Base-by-base conservation (phyloP, 2,113 vertebrate species). In the Chrysemys picta region DNA sequence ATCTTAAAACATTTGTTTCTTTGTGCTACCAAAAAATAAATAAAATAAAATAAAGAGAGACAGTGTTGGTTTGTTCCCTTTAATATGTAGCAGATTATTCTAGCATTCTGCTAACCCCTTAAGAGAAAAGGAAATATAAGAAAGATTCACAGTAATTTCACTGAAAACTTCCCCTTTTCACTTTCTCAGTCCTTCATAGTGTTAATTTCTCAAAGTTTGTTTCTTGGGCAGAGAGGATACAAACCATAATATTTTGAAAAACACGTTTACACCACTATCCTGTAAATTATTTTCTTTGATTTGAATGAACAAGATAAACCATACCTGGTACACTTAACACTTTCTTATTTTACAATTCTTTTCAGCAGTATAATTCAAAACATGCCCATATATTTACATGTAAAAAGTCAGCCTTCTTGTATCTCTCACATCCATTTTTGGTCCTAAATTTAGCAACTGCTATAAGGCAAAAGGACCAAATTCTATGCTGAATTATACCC, bases 1-100 rank as follows among this genome's bases (percentile, higher is more conserved):
- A 94, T 95, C 89, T 95, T 92, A 88, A 87, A 95, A 95, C 93
- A 91, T 95, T 93, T 95, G 82, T 90, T 91, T 91, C 84, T 95
- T 95, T 95, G 92, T 95, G 53, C 53, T 87, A 78, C 10, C 3
- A 57, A 57, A 57, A 27, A 95, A 69, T 8, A 47, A 47, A 50
- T 14, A 91, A 91, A 84, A 62, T 86, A 89, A 29, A 22, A 24
- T 27, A 19, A 38, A 35, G 6, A 8, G 14, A 53, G 38, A 54
- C n/a, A 35, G 38, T 29, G 50, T 24, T 27, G 22, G 29, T 91
- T 87, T 96, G 89, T 94, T 95, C 90, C 78, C 29, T 95, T 95
- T 92, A 95, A 93, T 94, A 92, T 90, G 83, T 80, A 83, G 84
- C 72, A 95, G 96, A 95, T 95, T 95, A 91, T 89, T 95, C 93